A percentile compares a stretch with the other conserved stretches of the same genome.
Evolutionary conservation across 2,113 vertebrate species (phyloP).

Genomic region (Pituophis catenifer): DNA sequence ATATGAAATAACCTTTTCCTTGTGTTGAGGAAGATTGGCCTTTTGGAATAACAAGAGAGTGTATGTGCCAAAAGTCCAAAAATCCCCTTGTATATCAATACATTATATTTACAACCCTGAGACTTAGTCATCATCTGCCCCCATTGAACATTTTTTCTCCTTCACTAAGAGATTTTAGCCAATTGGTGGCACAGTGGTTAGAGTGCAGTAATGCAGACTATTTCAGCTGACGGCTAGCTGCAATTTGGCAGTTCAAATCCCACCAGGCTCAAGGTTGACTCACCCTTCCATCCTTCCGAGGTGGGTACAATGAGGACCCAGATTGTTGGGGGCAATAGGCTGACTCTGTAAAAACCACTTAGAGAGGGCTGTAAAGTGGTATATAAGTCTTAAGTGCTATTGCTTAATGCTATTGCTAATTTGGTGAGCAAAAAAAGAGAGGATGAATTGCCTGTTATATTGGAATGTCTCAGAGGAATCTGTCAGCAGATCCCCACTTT

Average conservation of each 20-base stretch:
- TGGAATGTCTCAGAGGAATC: not conserved
- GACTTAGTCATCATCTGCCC: not conserved
- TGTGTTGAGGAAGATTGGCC: not conserved
- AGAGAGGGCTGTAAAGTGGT: no score
- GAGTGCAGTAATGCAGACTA: no score
- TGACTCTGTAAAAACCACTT: no score
- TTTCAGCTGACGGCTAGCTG: no score
- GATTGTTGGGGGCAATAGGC: no score
- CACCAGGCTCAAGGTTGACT: no score
- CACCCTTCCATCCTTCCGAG: no score
- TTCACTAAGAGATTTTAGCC: not conserved
- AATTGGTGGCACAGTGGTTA: not conserved
- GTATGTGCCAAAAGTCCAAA: not conserved
- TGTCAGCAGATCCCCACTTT: not conserved
- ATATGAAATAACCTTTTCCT: not conserved
- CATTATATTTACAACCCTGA: not conserved
- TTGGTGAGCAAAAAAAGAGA: not conserved
- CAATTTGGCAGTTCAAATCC: no score
- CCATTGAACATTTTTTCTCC: not conserved
- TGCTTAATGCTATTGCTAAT: not conserved
- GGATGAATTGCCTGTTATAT: not conserved
- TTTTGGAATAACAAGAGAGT: not conserved
- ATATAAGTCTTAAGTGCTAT: no score
- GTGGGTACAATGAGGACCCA: no score
- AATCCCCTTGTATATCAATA: not conserved